A percentile compares a stretch with the other conserved stretches of the same genome.
Conservation (phyloP, 1,140 invertebrate species). For the Sinonovacula constricta region DNA sequence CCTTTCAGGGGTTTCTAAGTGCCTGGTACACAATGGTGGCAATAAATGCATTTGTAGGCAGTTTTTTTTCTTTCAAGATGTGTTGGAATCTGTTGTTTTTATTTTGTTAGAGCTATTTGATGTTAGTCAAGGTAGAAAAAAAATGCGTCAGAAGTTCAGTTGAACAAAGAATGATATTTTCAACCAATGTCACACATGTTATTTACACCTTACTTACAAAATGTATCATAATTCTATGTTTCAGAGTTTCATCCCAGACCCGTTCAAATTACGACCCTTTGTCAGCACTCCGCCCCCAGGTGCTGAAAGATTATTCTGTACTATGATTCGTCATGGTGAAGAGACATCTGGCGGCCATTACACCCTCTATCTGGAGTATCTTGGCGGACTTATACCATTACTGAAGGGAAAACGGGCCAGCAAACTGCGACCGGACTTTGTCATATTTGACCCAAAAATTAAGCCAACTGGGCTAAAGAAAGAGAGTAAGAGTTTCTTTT, state of each 20-base stretch:
- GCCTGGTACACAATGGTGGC: no score
- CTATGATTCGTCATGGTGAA: constrained; percentile 96
- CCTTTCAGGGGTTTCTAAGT: no score
- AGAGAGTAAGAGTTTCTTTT: constrained; percentile 26
- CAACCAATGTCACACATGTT: no score
- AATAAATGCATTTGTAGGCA: no score
- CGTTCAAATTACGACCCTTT: constrained; percentile 91
- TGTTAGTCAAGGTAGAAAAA: no score
- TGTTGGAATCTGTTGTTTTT: no score
- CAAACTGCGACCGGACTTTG: constrained; percentile 98
- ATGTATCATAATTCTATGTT: no score
- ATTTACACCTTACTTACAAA: no score
- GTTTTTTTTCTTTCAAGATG: no score
- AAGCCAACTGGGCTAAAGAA: constrained; percentile 51
- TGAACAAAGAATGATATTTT: no score
- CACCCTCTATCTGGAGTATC: constrained; percentile 95
- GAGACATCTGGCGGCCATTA: constrained; percentile 89
- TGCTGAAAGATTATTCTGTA: constrained; percentile 93
- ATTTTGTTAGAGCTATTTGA: no score
- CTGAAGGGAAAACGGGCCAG: constrained; percentile 97
- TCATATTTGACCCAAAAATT: constrained; percentile 93
- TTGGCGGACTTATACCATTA: constrained; percentile 96
- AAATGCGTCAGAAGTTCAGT: no score
- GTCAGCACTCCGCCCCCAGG: constrained; percentile 93
- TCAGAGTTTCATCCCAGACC: constrained; percentile 96